Percentiles rank a stretch among this genome's conserved stretches.
Conservation (phyloP, 2,888 invertebrate genomes). For the Scaptomyza reducta region DNA sequence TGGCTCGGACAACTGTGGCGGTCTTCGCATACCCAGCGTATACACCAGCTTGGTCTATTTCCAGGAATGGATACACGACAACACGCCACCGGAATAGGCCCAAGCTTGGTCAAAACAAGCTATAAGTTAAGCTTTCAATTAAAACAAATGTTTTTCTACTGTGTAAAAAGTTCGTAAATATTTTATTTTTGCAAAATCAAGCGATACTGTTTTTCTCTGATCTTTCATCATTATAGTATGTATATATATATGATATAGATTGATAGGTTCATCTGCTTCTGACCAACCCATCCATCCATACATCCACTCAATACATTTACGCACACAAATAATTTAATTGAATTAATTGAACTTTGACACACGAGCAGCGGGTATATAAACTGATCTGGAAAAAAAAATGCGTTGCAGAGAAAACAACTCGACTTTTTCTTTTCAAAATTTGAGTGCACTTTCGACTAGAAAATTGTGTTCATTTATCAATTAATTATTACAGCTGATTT, state of each 20-base stretch:
- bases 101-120: too few relatives aligned
- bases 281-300: conserved; percentile 7
- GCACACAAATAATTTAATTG: conserved; percentile 78
- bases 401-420: conserved; percentile 2
- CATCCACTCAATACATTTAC: conserved; percentile 12
- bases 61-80: conserved; percentile 90
- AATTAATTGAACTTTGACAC: conserved; percentile 82
- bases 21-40: conserved; percentile 90
- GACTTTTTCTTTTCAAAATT: conserved; percentile 7
- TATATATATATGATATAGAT: neutral
- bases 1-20: conserved; percentile 91
- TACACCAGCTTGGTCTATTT: conserved; percentile 91
- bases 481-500: too few relatives aligned
- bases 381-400: conserved; percentile 37
- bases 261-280: conserved; percentile 22
- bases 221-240: conserved; percentile 3
- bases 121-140: conserved; percentile 38
- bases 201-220: conserved; percentile 14
- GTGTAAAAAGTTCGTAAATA: conserved; percentile 6
- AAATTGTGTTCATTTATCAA: neutral
- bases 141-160: conserved; percentile 3
- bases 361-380: conserved; percentile 40
- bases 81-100: conserved; percentile 85
- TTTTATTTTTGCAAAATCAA: conserved; percentile 11
- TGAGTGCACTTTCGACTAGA: neutral